Evolutionary conservation across 2,797 vertebrate species (phyloP).

Genomic region (Rhinichthys osculus): DNA sequence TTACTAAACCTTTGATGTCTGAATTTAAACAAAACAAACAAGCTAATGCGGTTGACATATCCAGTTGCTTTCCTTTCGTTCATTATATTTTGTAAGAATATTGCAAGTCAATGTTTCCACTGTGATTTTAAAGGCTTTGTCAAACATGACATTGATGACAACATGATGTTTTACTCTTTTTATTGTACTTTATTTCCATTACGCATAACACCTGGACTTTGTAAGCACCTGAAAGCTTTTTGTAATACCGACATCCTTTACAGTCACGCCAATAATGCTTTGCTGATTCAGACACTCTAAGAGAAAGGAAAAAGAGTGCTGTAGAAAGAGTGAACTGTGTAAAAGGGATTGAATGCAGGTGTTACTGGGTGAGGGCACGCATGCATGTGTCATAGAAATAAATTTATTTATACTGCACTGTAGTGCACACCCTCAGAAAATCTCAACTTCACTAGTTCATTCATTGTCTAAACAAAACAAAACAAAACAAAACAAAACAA

Average conservation of each 20-base stretch:
- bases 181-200: constrained; percentile 12
- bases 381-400: neutral
- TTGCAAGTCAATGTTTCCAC: neutral
- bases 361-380: neutral
- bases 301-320: neutral
- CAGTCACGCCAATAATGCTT: constrained; percentile 1
- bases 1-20: neutral
- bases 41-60: neutral
- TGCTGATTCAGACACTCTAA: neutral
- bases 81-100: neutral
- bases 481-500: neutral
- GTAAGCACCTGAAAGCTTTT: constrained; percentile 23
- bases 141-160: neutral
- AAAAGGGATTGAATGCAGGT: constrained; percentile 5
- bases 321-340: neutral
- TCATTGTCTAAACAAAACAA: neutral
- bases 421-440: neutral
- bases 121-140: constrained; percentile 10
- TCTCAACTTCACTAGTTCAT: constrained; percentile 6
- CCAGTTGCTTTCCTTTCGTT: neutral
- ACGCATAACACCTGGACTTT: constrained; percentile 15
- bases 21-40: neutral
- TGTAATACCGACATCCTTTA: neutral
- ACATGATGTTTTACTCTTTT: neutral
- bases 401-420: neutral